These are phyloP conservation scores for Argentina silus DNA, from an alignment of 2,797 vertebrate species.

Conservation along the genomic window DNA sequence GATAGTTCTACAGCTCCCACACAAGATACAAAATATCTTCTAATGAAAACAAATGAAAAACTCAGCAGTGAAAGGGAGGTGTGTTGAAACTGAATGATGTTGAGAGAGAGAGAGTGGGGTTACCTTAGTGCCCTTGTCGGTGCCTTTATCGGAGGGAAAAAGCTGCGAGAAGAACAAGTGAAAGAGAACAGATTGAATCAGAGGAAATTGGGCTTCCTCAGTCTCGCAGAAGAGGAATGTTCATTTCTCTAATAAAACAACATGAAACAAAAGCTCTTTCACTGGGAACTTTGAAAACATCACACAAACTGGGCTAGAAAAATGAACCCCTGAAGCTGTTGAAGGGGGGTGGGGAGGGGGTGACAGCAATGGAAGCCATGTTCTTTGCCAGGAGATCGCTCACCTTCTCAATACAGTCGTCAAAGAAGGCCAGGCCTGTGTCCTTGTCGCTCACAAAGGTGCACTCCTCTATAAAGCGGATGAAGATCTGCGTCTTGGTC, in stretches of 20 bases:
- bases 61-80: slow-evolving; percentile 6
- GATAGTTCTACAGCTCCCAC: too few species aligned
- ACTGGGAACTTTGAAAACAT: slow-evolving; percentile 27
- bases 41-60: background rate
- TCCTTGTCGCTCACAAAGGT: slow-evolving; percentile 99
- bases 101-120: slow-evolving; percentile 30
- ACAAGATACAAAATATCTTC: background rate
- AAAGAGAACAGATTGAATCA: slow-evolving; percentile 66
- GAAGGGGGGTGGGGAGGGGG: background rate
- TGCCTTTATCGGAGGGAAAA: slow-evolving; percentile 93
- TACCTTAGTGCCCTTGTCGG: slow-evolving; percentile 96
- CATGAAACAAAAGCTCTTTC: slow-evolving; percentile 49
- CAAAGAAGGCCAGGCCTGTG: slow-evolving; percentile 97
- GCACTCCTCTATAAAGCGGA: slow-evolving; percentile 98
- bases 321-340: background rate
- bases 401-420: slow-evolving; percentile 98
- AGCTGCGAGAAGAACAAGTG: slow-evolving; percentile 81
- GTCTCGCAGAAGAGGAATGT: slow-evolving; percentile 38
- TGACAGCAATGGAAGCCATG: background rate
- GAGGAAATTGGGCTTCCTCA: slow-evolving; percentile 70
- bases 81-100: slow-evolving; percentile 40
- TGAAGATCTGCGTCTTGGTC: slow-evolving; percentile 98
- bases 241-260: slow-evolving; percentile 55
- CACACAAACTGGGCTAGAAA: background rate
- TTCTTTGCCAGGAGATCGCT: slow-evolving; percentile 35